phyloP scores from a whole-genome alignment of 1,140 invertebrate genomes.

The Polyergus mexicanus region DNA sequence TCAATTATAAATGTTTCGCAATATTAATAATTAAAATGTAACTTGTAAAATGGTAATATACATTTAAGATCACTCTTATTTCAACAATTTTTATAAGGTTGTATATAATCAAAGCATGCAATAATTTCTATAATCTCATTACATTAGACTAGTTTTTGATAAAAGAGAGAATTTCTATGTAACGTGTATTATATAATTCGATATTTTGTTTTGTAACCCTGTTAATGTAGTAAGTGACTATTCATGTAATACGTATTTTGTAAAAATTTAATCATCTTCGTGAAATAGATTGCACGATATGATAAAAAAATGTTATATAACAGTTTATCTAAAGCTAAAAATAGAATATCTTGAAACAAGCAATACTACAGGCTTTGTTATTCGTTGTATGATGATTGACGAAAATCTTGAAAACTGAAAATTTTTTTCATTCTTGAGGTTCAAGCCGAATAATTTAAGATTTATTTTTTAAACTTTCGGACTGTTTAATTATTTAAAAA shows the following conservation, averaged over 20 bases:
- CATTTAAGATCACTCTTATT: background rate
- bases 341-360: conserved; percentile 61
- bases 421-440: too few species aligned
- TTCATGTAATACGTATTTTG: background rate
- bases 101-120: background rate
- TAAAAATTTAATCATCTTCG: background rate
- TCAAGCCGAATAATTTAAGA: too few species aligned
- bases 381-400: conserved; percentile 57
- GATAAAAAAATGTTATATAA: conserved; percentile 69
- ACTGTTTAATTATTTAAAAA: too few species aligned
- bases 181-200: conserved; percentile 18
- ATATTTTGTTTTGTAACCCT: background rate
- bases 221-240: background rate
- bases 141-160: background rate
- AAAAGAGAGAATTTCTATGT: background rate
- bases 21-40: background rate
- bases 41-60: background rate
- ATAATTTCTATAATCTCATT: background rate
- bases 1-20: background rate
- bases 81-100: background rate
- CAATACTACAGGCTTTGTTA: conserved; percentile 18
- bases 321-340: conserved; percentile 58
- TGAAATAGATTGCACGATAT: conserved; percentile 20
- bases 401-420: background rate
- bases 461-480: too few species aligned